Percentiles rank a stretch among this genome's conserved stretches.
phyloP scores from a whole-genome alignment of 2,113 vertebrate species.

The Callipepla californica region DNA sequence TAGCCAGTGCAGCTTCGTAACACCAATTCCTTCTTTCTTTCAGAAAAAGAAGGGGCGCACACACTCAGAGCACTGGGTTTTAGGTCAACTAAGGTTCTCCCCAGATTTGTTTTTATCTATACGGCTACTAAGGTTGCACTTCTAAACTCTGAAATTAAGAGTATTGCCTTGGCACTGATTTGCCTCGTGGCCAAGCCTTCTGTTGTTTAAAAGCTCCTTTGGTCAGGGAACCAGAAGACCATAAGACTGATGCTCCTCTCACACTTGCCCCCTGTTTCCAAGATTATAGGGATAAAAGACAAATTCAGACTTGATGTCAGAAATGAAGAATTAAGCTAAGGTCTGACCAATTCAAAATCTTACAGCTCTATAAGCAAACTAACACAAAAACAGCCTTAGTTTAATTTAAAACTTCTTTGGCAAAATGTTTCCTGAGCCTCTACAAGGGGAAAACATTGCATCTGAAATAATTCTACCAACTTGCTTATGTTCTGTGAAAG shows the following conservation, averaged over 20 bases:
- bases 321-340: not conserved
- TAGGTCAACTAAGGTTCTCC: not conserved
- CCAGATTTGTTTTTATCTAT: not conserved
- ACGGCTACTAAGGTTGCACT: not conserved
- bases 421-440: fast-evolving
- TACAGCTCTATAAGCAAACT: not conserved
- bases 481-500: not conserved
- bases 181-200: not conserved
- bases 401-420: not conserved
- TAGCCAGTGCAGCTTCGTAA: not conserved
- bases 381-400: not conserved
- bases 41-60: not conserved
- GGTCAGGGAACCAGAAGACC: not conserved
- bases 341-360: not conserved
- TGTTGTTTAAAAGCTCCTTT: not conserved
- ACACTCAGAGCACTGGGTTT: not conserved
- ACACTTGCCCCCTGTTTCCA: not conserved
- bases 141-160: not conserved
- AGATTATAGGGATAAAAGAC: not conserved
- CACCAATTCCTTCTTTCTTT: no score
- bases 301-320: not conserved
- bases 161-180: not conserved
- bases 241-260: not conserved
- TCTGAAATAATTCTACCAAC: not conserved
- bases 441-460: not conserved